These are phyloP conservation scores for Hydractinia echinata DNA, from an alignment of 30 jellyfish, hydroid and myxozoan species.

Conservation along the genomic window DNA sequence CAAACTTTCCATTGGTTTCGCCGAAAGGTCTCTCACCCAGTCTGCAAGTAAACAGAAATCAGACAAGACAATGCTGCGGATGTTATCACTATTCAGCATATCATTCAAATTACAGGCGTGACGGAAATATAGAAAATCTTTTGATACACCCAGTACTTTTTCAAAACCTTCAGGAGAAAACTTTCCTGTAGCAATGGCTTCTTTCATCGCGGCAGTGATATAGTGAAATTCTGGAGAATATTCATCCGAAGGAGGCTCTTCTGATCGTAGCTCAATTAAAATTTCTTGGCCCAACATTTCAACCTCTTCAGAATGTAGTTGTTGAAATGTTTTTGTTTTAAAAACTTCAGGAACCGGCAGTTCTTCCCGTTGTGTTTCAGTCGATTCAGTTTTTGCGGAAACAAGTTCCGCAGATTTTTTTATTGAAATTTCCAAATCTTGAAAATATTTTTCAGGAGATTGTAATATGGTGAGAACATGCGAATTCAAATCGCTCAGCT, in stretches of 20 bases:
- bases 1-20: background rate
- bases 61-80: background rate
- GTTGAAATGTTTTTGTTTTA: too few species aligned
- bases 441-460: constrained; percentile 1
- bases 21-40: background rate
- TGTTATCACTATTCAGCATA: background rate
- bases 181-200: background rate
- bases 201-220: background rate
- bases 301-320: too few species aligned
- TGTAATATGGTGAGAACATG: background rate
- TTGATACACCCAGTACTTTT: background rate
- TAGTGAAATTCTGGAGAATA: background rate
- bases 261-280: too few species aligned
- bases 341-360: background rate
- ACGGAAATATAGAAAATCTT: background rate
- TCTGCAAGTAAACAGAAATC: constrained; percentile 7
- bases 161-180: background rate
- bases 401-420: background rate
- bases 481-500: background rate
- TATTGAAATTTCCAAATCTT: background rate
- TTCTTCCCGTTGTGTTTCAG: background rate
- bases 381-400: background rate
- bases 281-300: too few species aligned
- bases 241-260: background rate
- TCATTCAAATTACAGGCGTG: background rate